Conservation (phyloP, 2,888 invertebrate species). For the Lepetodrilus schrolli region DNA sequence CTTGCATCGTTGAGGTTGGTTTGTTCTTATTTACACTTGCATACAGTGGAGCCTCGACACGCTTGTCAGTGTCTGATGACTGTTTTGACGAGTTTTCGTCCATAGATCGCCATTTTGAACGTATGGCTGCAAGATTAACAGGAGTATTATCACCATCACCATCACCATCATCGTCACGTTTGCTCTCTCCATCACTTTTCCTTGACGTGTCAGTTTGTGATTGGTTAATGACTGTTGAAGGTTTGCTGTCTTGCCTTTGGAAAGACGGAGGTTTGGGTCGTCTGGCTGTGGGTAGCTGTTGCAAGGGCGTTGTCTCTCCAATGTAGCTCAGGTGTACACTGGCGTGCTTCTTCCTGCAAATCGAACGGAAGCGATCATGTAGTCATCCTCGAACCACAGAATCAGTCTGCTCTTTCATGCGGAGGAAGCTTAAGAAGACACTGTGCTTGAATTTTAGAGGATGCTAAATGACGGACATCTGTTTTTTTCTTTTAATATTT, state of each 20-base stretch:
- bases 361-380: too few species aligned
- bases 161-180: too few species aligned
- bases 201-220: background rate
- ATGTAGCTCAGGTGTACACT: slow-evolving; percentile 39
- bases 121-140: background rate
- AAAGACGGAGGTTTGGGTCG: slow-evolving; percentile 26
- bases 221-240: background rate
- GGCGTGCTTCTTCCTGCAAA: slow-evolving; percentile 31
- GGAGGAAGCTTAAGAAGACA: too few species aligned
- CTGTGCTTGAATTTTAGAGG: too few species aligned
- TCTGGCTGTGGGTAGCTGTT: slow-evolving; percentile 5
- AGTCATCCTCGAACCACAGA: too few species aligned
- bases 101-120: background rate
- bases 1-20: background rate
- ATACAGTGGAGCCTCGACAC: background rate
- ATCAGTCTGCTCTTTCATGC: too few species aligned
- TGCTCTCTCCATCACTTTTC: too few species aligned
- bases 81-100: background rate
- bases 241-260: background rate
- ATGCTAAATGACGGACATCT: too few species aligned
- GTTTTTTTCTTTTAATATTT: too few species aligned
- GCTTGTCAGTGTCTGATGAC: too few species aligned
- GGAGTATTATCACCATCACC: background rate
- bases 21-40: background rate
- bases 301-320: background rate